These are phyloP conservation scores for Aleiodes testaceus DNA, from an alignment of 2,888 invertebrate species.

Conservation along the genomic window DNA sequence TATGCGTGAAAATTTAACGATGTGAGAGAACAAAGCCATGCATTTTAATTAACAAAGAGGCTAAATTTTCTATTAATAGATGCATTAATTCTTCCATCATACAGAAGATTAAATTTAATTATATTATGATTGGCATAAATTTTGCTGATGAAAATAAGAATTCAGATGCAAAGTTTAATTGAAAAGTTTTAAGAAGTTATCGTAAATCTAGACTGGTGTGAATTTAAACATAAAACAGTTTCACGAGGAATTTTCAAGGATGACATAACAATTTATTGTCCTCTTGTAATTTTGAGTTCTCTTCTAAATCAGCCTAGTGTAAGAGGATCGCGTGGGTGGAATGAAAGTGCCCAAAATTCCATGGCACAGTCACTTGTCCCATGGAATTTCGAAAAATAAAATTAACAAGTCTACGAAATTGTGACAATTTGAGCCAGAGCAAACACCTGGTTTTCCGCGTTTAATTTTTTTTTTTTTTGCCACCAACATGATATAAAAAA, in stretches of 20 bases:
- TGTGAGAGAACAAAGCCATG: neutral
- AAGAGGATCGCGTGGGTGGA: no score
- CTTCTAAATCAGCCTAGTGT: no score
- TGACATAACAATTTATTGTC: no score
- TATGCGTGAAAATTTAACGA: slow-evolving; percentile 11
- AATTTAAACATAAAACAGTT: neutral
- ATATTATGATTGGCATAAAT: neutral
- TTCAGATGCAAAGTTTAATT: slow-evolving; percentile 12
- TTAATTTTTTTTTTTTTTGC: neutral
- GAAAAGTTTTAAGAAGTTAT: neutral
- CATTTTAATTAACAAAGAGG: slow-evolving; percentile 10
- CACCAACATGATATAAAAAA: slow-evolving; percentile 20
- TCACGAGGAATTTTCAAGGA: neutral
- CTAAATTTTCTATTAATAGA: slow-evolving; percentile 12
- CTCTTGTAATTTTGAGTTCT: no score
- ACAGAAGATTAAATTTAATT: slow-evolving; percentile 11
- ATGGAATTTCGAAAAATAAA: neutral
- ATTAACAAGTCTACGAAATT: neutral
- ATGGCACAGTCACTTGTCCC: neutral
- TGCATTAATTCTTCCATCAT: neutral
- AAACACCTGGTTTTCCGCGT: slow-evolving; percentile 7
- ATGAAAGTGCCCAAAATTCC: no score
- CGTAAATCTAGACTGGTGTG: neutral
- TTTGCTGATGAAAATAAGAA: neutral
- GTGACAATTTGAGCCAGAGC: neutral